Base-by-base conservation (phyloP, 2,113 vertebrate genomes). In the Coreoperca whiteheadi region DNA sequence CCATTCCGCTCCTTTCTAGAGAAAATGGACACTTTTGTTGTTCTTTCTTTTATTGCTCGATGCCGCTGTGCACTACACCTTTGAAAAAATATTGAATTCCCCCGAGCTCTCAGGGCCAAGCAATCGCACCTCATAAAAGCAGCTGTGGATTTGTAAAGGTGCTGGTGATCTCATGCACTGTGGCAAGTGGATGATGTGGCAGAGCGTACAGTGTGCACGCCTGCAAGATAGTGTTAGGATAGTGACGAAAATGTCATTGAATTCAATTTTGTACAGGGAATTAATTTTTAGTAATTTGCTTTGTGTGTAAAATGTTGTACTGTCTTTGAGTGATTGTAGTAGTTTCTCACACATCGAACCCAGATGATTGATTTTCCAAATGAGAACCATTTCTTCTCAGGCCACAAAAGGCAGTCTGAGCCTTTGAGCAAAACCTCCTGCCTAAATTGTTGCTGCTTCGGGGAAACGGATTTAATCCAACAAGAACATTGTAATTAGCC, bases 31-130 rank as follows among this genome's bases (percentile, higher is more conserved):
- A 82, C 87, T 84, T 89, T 80, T 90, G 73, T 89, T 89, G 48
- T 90, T 82, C 46, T 69, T 84, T 84, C 70, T 77, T 86, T 91
- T 89, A 83, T 89, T 90, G 88, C 82, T 68, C 59, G n/a, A 77
- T 61, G 46, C 53, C 28, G 6, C 12, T 10, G 54, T 70, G 75
- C 70, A 41, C 77, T 74, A 50, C 51, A 61, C 63, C 74, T 83
- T 81, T 76, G 41, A 57, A 83, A 79, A 77, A 81, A 86, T 63
- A 82, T 84, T 85, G 64, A 84, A 87, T 85, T 68, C 79, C 82
- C 56, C 9, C 0, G 25, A 60, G 86, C 39, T 84, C n/a, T 72
- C 51, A 37, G 61, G 74, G 76, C 74, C 59, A 54, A 30, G 74
- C 75, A 60, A 64, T 74, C 54, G 4, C 60, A 70, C 51, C 85